A percentile compares a stretch with the other conserved stretches of the same genome.
phyloP scores from a whole-genome alignment of 53 echinoderm and acorn worm species.

The Crossaster papposus region DNA sequence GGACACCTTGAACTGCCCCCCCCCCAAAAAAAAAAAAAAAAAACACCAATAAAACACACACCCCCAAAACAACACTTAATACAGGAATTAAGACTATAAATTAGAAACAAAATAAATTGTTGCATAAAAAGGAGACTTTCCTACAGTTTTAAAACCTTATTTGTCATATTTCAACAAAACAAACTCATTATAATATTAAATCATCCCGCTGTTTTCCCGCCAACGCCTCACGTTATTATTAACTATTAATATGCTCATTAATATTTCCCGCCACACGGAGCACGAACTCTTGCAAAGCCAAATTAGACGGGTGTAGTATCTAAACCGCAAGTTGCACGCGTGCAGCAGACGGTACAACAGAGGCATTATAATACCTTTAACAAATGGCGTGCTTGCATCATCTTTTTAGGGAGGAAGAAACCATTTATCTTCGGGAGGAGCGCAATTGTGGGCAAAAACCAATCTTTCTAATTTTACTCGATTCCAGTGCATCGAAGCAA shows the following conservation, averaged over 20 bases:
- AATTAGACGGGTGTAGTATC: neutral
- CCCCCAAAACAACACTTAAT: no score
- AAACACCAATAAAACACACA: no score
- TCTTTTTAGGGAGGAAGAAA: neutral
- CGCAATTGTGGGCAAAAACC: neutral
- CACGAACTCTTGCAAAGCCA: neutral
- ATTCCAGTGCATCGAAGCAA: neutral
- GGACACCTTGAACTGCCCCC: no score
- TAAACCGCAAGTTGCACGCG: neutral
- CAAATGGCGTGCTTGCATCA: neutral
- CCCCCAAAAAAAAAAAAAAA: no score
- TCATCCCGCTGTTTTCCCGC: neutral
- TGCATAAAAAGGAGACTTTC: no score
- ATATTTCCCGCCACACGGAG: neutral
- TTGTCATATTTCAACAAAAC: neutral
- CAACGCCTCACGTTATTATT: neutral
- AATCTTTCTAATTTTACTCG: neutral
- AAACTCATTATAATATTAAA: neutral
- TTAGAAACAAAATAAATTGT: no score
- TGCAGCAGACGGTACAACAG: neutral
- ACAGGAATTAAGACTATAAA: no score
- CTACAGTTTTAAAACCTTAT: neutral
- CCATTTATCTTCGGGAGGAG: neutral
- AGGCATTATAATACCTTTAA: neutral
- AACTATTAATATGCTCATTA: neutral